Conservation (phyloP, 2,797 vertebrate species). For the Falco naumanni region DNA sequence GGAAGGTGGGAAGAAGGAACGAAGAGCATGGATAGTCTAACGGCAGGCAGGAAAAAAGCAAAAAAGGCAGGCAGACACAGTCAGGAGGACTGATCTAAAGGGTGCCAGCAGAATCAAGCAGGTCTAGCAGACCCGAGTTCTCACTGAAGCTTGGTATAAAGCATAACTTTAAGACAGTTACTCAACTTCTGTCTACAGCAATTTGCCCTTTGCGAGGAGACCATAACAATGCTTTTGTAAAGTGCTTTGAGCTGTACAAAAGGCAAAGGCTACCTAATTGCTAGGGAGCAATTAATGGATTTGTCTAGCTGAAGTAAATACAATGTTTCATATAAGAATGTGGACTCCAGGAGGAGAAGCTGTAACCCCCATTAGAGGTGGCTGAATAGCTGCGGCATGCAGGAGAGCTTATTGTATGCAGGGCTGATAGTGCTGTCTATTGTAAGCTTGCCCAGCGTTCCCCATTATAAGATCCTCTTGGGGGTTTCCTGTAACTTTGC, state of each 20-base stretch:
- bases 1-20: background rate
- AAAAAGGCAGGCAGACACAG: background rate
- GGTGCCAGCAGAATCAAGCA: background rate
- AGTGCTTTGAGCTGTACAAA: background rate
- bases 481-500: slow-evolving; percentile 35
- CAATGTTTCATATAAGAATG: slow-evolving; percentile 3
- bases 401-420: background rate
- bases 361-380: background rate
- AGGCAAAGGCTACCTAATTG: slow-evolving; percentile 37
- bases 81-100: background rate
- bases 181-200: background rate
- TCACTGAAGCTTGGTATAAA: background rate
- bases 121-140: background rate
- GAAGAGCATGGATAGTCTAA: background rate
- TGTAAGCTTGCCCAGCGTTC: slow-evolving; percentile 27
- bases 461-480: background rate
- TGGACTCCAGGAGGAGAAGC: background rate
- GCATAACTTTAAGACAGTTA: background rate
- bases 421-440: background rate
- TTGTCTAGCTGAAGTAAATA: slow-evolving; percentile 40
- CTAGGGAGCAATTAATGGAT: slow-evolving; percentile 11
- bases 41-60: background rate
- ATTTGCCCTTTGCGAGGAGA: slow-evolving; percentile 1
- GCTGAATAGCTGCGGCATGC: background rate
- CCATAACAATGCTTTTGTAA: background rate